Conservation (phyloP, 2,888 invertebrate species). For the Drosophila greeni region DNA sequence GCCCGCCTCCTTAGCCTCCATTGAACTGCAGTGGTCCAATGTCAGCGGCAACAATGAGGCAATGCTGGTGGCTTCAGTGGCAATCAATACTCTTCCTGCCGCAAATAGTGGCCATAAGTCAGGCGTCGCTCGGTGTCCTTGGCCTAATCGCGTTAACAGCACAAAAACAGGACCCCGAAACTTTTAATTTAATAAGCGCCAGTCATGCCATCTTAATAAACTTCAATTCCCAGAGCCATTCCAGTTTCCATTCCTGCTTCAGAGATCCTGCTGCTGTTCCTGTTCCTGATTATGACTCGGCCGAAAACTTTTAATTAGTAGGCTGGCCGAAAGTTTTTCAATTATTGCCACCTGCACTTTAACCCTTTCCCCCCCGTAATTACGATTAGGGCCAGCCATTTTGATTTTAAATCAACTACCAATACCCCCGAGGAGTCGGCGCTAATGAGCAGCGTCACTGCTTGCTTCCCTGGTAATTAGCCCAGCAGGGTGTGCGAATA, state of each 20-base stretch:
- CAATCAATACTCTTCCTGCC: constrained; percentile 46
- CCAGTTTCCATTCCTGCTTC: constrained; percentile 14
- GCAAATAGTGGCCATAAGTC: constrained; percentile 50
- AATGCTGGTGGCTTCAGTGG: constrained; percentile 21
- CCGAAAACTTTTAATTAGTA: constrained; percentile 67
- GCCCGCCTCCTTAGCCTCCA: constrained; percentile 22
- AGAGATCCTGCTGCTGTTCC: constrained; percentile 2
- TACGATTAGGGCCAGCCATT: constrained; percentile 40
- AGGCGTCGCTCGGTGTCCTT: constrained; percentile 21
- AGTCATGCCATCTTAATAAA: constrained; percentile 50
- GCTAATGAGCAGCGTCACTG: constrained; percentile 50
- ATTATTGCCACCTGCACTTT: constrained; percentile 67
- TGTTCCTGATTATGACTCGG: constrained; percentile 36
- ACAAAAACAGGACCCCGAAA: constrained; percentile 42
- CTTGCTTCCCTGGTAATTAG: constrained; percentile 51
- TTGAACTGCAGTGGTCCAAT: constrained; percentile 51
- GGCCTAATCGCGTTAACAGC: constrained; percentile 59
- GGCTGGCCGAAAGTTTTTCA: constrained; percentile 66
- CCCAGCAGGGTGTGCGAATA: constrained; percentile 52
- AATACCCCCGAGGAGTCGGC: constrained; percentile 37
- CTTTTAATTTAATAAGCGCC: constrained; percentile 64
- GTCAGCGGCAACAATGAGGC: constrained; percentile 38
- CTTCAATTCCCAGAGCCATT: constrained; percentile 48
- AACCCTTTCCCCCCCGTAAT: constrained; percentile 26
- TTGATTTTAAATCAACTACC: constrained; percentile 68